Base-by-base conservation (phyloP, 1,140 invertebrate genomes). In the Drosophila ananassae region DNA sequence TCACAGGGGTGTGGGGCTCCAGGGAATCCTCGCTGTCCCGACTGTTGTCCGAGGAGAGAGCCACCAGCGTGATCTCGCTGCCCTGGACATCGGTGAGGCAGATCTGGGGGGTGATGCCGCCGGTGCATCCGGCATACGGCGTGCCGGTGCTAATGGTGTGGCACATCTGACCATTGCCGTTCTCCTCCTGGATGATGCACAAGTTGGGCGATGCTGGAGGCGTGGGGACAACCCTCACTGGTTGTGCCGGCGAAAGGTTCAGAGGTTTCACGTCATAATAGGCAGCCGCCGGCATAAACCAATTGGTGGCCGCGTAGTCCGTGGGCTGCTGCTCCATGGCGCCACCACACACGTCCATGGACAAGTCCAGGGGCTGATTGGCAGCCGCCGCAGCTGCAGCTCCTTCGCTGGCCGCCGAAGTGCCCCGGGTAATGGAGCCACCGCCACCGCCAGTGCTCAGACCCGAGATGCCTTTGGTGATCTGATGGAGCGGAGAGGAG, bases 111-210 rank as follows among this genome's bases (percentile, higher is more conserved):
- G 84, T 68, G 2, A 79, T 89, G 77, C 90, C 76, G 8, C 71
- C 89, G 0, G 85, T 91, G 25, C 90, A 81, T 22, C 72, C 87
- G 12, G 71, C 68, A 82, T 87, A 80, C 37, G 91, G 87, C 22
- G 83, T 71, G 58, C 91, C 57, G 6, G 90, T 91, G 44, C 80
- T 83, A 1, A 91, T 91, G 1, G 90, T 91, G 37, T 82, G 90
- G 37, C 82, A 85, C 79, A 89, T 87, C 39, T 90, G 87, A 0
- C 82, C 84, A 10, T 90, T 90, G 0, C 90, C 87, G 37, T 92
- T 94, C 92, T 97, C 96, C 87, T 98, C 97, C 89, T 96, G 96
- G 47, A 98, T 98, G 94, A 97, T 97, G 78, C 96, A 96, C 47
- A 98, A 92, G 73, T 96, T 95, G 55, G 95, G 91, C 17, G 91